A percentile compares a stretch with the other conserved stretches of the same genome.
Conservation (phyloP, 2,113 vertebrate species). For the Smithornis capensis region DNA sequence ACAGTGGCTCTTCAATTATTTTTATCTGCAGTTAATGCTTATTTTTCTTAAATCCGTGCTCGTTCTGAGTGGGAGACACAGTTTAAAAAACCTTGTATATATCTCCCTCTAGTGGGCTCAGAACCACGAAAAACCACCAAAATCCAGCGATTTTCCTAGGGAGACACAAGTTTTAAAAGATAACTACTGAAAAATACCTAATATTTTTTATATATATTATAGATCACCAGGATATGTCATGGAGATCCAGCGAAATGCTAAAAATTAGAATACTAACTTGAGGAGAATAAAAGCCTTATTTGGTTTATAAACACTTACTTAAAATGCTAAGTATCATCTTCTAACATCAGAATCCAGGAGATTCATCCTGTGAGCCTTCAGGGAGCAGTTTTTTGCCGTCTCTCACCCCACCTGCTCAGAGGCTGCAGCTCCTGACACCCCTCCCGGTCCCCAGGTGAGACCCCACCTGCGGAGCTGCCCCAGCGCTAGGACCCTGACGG, state of each 20-base stretch:
- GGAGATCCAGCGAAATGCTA: neutral
- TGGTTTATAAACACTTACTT: neutral
- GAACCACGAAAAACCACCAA: neutral
- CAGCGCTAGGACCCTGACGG: neutral
- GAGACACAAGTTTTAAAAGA: neutral
- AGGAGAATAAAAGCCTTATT: neutral
- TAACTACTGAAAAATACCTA: neutral
- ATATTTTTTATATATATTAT: neutral
- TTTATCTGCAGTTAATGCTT: neutral
- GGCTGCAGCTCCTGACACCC: neutral
- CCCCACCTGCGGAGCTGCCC: neutral
- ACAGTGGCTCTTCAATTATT: neutral
- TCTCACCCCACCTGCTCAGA: neutral
- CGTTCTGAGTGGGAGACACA: neutral
- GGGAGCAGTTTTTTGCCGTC: neutral
- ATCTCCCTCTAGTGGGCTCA: constrained; percentile 20
- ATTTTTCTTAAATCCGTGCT: neutral
- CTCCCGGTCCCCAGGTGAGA: neutral
- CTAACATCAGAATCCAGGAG: neutral
- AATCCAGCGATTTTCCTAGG: neutral
- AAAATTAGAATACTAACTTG: neutral
- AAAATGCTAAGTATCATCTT: neutral
- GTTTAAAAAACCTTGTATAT: neutral
- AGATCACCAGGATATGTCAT: fast-evolving
- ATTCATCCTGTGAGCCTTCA: neutral